phyloP scores from a whole-genome alignment of 1,140 invertebrate species.

The Drosophila aff. region DNA sequence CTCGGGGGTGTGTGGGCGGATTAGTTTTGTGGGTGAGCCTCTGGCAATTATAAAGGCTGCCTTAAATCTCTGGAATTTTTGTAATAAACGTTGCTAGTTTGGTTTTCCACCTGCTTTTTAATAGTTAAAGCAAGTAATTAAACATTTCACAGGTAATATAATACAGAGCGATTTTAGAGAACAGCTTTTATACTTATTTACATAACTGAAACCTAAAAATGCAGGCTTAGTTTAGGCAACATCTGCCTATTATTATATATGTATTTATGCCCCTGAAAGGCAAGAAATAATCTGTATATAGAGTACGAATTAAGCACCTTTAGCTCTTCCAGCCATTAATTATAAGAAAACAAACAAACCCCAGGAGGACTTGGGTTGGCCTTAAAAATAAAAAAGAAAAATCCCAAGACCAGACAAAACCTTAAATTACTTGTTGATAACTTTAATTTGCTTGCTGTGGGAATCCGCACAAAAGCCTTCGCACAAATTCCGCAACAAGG shows the following conservation, averaged over 20 bases:
- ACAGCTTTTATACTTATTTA: background rate
- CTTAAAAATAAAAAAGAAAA: background rate
- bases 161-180: background rate
- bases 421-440: conserved; percentile 36
- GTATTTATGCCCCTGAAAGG: background rate
- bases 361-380: background rate
- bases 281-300: background rate
- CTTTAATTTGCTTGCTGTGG: conserved; percentile 33
- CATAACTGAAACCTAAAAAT: background rate
- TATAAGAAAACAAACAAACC: conserved; percentile 2
- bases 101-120: conserved; percentile 17
- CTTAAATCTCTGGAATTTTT: conserved; percentile 3
- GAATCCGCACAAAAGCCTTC: conserved; percentile 21
- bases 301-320: background rate
- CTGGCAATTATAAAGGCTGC: conserved; percentile 10
- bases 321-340: conserved; percentile 1
- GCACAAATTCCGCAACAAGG: conserved; percentile 27
- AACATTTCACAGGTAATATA: conserved; percentile 2
- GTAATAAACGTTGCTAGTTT: conserved; percentile 1
- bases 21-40: background rate
- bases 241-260: background rate
- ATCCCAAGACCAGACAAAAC: background rate
- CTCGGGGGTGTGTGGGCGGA: background rate
- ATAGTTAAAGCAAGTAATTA: conserved; percentile 13
- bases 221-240: background rate